Evolutionary conservation across 2,888 invertebrate genomes (phyloP), one percentile per base, ranked within the genome.

Genomic region (Punctoribates punctum): DNA sequence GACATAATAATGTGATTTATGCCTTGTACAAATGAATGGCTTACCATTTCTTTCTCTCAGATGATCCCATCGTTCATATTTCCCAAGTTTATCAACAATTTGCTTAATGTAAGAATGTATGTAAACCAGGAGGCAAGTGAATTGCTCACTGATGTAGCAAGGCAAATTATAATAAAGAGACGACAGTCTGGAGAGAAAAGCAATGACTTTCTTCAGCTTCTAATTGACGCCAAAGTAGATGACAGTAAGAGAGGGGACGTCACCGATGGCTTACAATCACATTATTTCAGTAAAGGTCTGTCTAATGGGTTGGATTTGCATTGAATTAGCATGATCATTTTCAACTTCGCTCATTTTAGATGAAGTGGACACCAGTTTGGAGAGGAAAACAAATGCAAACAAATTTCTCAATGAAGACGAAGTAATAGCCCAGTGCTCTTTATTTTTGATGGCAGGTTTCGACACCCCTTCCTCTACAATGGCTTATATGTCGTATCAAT

Each of bases 391-490:
- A 1, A 1, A 25, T 23, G 25, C 9, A 15, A 73, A 73, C 23
- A 73, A 73, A 54, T 29, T 57, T 1, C 51, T 73, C 0, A 73
- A 54, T 23, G 73, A 73, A 25, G 65, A 70, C 5, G 76, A 77
- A 29, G 76, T 77, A 11, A 54, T 73, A 9, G 73, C 51, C 48
- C 77, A 77, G 74, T 54, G 27, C 8, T 25, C 73, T 9, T 15
- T 76, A 9, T 77, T 77, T 57, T 11, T 48, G 46, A 11, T 48
- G 6, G 17, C 46, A 8, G 51, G 51, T 20, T 51, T n/a, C 2
- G n/a, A n/a, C 5, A 51, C n/a, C 11, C 2, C 51, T 17, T 17
- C 17, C 1, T n/a, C 51, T 3, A 11, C 46, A 8, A 8, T 15
- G 17, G 46, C 15, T 17, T 48, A 48, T 48, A 2, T 48, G 17